Conservation (phyloP, 2,113 vertebrate genomes). For the Xiphophorus hellerii region DNA sequence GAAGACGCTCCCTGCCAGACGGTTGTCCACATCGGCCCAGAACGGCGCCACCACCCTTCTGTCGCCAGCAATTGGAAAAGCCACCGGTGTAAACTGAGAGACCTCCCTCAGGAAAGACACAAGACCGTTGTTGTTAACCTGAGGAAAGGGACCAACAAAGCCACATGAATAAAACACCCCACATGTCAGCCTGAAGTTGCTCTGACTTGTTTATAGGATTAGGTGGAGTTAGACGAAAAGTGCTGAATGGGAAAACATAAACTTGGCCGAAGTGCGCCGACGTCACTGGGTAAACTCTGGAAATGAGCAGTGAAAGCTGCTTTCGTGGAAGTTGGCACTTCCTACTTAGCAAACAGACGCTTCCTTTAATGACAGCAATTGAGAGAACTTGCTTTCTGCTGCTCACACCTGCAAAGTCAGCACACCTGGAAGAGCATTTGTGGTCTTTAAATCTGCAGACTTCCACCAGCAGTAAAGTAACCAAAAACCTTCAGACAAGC, state of each 20-base stretch:
- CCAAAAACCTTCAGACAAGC: neutral
- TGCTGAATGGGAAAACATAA: constrained; percentile 20
- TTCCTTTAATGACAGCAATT: constrained; percentile 71
- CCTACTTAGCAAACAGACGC: constrained; percentile 67
- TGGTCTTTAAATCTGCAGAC: constrained; percentile 30
- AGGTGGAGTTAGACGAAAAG: constrained; percentile 13
- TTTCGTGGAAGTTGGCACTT: constrained; percentile 67
- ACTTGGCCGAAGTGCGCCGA: constrained; percentile 44
- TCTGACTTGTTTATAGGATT: constrained; percentile 13
- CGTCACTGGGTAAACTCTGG: constrained; percentile 49
- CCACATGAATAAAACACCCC: neutral
- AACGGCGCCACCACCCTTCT: constrained; percentile 94
- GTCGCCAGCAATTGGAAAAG: constrained; percentile 97
- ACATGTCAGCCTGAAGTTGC: constrained; percentile 18
- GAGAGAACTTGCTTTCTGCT: constrained; percentile 62
- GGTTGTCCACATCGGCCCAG: constrained; percentile 98
- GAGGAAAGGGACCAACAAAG: constrained; percentile 18
- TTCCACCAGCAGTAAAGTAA: neutral
- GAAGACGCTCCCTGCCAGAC: constrained; percentile 87
- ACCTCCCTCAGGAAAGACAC: constrained; percentile 97
- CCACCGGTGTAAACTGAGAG: constrained; percentile 95
- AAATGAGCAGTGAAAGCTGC: constrained; percentile 35
- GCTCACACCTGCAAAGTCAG: constrained; percentile 42
- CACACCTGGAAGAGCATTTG: constrained; percentile 35
- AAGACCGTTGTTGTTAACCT: constrained; percentile 99